Percentiles rank a stretch among this genome's conserved stretches.
Evolutionary conservation across 2,113 vertebrate genomes (phyloP).

Genomic region (Sander lucioperca): DNA sequence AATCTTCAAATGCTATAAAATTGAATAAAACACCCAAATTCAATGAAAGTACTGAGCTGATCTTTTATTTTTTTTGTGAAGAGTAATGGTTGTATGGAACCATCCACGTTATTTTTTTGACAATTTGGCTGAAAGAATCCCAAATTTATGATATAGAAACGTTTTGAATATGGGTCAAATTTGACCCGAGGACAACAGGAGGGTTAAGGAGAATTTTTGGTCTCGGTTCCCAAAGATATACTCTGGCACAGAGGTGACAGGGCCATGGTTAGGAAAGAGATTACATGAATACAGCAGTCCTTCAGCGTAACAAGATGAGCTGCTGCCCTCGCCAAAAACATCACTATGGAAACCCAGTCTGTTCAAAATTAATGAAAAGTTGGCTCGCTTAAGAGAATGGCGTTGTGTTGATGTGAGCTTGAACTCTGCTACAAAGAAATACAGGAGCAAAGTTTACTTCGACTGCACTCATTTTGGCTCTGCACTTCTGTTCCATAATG

Average conservation of each 20-base stretch:
- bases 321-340: constrained; percentile 5
- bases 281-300: background rate
- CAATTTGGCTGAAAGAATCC: too few relatives aligned
- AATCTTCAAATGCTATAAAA: too few relatives aligned
- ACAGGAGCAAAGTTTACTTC: background rate
- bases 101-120: too few relatives aligned
- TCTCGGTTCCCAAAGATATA: background rate
- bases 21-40: too few relatives aligned
- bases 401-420: background rate
- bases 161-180: too few relatives aligned
- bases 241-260: background rate
- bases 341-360: background rate
- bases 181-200: too few relatives aligned
- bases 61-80: too few relatives aligned
- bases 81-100: too few relatives aligned
- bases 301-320: background rate
- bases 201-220: background rate
- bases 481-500: background rate
- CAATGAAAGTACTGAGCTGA: too few relatives aligned
- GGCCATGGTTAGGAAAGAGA: background rate
- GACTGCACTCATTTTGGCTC: background rate
- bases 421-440: background rate
- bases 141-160: too few relatives aligned
- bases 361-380: background rate
- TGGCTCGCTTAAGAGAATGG: background rate